A percentile compares a stretch with the other conserved stretches of the same genome.
Evolutionary conservation across 2,888 invertebrate genomes (phyloP).

Genomic region (Amiota mariae): DNA sequence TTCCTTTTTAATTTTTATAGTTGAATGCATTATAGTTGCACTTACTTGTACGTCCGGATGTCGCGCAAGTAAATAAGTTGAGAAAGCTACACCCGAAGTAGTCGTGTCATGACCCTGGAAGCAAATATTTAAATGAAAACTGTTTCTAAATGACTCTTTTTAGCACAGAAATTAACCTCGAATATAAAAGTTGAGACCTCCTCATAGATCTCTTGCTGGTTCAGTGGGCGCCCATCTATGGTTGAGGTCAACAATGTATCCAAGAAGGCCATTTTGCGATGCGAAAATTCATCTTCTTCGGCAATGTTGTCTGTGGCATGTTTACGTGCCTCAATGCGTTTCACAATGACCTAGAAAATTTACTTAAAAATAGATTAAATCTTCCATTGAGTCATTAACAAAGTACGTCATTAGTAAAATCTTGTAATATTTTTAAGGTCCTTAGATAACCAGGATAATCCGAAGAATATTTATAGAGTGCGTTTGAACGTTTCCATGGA

Average conservation of each 20-base stretch:
- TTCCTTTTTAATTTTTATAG: background rate
- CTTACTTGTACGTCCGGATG: constrained; percentile 75
- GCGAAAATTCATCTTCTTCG: constrained; percentile 46
- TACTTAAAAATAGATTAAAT: background rate
- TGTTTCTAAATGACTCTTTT: background rate
- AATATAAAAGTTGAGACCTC: constrained; percentile 72
- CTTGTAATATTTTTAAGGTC: constrained; percentile 68
- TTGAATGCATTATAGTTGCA: constrained; percentile 17
- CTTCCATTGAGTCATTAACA: background rate
- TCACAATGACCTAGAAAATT: constrained; percentile 60
- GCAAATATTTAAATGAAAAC: background rate
- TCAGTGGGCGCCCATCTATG: constrained; percentile 62
- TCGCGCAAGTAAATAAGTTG: constrained; percentile 75
- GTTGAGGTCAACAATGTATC: constrained; percentile 65
- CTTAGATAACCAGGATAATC: constrained; percentile 74
- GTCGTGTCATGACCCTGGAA: constrained; percentile 77
- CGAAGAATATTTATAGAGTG: constrained; percentile 69
- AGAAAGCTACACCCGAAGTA: constrained; percentile 76
- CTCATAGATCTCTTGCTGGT: constrained; percentile 65
- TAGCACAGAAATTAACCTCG: constrained; percentile 49
- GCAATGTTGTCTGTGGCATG: background rate
- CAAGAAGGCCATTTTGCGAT: constrained; percentile 65
- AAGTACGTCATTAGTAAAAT: constrained; percentile 65
- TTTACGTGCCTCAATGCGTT: constrained; percentile 54
- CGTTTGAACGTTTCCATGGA: constrained; percentile 53